Conservation (phyloP, 2,113 vertebrate genomes). For the Mesembrinibis cayennensis region DNA sequence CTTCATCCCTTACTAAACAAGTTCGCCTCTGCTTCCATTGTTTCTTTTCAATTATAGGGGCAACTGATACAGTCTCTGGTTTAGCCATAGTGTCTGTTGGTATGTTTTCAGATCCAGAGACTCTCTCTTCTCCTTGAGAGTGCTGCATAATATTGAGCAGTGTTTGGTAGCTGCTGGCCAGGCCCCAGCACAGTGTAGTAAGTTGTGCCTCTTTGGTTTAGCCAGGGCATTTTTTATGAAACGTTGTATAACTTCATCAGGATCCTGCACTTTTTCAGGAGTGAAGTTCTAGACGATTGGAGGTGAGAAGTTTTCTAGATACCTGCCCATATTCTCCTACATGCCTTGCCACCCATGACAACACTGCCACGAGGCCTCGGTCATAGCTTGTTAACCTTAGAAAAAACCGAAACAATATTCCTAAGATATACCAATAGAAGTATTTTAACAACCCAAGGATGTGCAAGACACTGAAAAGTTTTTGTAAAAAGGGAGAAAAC, state of each 20-base stretch:
- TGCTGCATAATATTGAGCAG: background rate
- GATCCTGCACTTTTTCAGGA: background rate
- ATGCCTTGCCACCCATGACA: background rate
- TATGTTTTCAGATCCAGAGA: background rate
- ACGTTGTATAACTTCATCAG: background rate
- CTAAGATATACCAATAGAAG: background rate
- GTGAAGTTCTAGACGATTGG: background rate
- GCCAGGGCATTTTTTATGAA: background rate
- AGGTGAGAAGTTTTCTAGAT: background rate
- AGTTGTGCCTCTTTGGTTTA: background rate
- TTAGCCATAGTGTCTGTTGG: background rate
- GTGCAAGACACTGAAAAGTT: background rate
- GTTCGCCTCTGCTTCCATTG: background rate
- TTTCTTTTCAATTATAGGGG: background rate
- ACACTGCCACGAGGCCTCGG: background rate
- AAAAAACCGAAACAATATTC: background rate
- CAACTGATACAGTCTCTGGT: background rate
- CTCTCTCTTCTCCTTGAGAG: background rate
- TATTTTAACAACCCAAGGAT: background rate
- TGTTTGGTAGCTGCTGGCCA: background rate
- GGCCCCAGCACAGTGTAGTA: fast-evolving
- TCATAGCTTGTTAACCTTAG: background rate
- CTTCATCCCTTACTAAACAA: background rate
- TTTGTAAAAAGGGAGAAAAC: background rate
- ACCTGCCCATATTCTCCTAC: background rate